A percentile compares a stretch with the other conserved stretches of the same genome.
phyloP scores from a whole-genome alignment of 2,113 vertebrate species.

The Procavia capensis region DNA sequence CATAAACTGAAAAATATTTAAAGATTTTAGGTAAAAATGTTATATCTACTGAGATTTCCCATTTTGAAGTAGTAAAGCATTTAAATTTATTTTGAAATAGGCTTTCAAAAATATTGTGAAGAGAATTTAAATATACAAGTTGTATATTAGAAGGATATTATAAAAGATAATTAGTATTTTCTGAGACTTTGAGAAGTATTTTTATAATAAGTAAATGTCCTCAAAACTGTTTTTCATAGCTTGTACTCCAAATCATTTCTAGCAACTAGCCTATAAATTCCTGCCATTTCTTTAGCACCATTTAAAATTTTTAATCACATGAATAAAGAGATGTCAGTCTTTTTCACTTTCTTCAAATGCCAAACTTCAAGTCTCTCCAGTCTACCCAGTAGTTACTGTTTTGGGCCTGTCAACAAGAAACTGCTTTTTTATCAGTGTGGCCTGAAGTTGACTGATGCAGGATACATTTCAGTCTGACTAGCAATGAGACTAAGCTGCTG shows the following conservation, averaged over 20 bases:
- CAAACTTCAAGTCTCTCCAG: neutral
- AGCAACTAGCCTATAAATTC: neutral
- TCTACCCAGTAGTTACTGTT: neutral
- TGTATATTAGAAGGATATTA: slow-evolving; percentile 1
- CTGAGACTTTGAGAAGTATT: neutral
- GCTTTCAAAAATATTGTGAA: neutral
- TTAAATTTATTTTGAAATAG: slow-evolving; percentile 30
- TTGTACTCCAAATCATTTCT: neutral
- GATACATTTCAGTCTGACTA: neutral
- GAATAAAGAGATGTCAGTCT: neutral
- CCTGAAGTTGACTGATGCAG: too few relatives aligned
- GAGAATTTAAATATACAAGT: neutral
- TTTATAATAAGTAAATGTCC: neutral
- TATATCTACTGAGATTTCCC: neutral
- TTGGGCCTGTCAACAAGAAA: neutral
- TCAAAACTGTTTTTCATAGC: neutral
- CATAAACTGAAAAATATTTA: slow-evolving; percentile 4
- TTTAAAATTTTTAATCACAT: slow-evolving; percentile 13
- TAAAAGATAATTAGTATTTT: neutral
- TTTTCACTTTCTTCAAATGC: slow-evolving; percentile 4
- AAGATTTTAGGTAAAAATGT: neutral
- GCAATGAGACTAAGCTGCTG: neutral
- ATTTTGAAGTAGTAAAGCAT: neutral
- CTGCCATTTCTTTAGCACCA: neutral
- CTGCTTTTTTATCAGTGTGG: neutral